Percentiles rank a stretch among this genome's conserved stretches.
Evolutionary conservation across 2,888 invertebrate species (phyloP).

Genomic region (Tethea ocularis): DNA sequence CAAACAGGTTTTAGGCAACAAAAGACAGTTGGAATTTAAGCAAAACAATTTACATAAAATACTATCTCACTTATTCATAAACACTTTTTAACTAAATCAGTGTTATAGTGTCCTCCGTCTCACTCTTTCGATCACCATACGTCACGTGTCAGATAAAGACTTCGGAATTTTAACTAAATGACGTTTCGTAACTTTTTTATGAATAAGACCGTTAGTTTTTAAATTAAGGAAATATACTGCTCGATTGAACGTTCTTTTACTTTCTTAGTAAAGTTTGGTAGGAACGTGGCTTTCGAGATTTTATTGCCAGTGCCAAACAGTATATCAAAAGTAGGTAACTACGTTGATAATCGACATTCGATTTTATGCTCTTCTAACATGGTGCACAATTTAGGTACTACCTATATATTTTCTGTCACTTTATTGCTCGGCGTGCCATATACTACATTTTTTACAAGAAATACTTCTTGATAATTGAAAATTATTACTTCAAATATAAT

Average conservation of each 20-base stretch:
- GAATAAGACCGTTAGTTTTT: no score
- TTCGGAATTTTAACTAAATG: no score
- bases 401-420: not conserved
- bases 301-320: not conserved
- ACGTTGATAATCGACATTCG: conserved; percentile 3
- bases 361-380: not conserved
- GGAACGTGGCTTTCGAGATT: not conserved
- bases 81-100: no score
- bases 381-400: conserved; percentile 1
- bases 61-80: no score
- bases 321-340: conserved; percentile 1
- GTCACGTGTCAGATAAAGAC: no score
- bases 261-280: not conserved
- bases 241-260: not conserved
- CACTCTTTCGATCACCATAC: no score
- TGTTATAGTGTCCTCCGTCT: no score
- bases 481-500: not conserved
- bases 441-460: not conserved
- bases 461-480: not conserved
- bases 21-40: not conserved
- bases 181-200: no score
- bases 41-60: conserved; percentile 8
- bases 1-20: not conserved
- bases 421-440: not conserved
- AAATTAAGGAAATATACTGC: not conserved